A percentile compares a stretch with the other conserved stretches of the same genome.
Evolutionary conservation across 2,888 invertebrate genomes (phyloP).

Genomic region (Amblyteles armatorius): DNA sequence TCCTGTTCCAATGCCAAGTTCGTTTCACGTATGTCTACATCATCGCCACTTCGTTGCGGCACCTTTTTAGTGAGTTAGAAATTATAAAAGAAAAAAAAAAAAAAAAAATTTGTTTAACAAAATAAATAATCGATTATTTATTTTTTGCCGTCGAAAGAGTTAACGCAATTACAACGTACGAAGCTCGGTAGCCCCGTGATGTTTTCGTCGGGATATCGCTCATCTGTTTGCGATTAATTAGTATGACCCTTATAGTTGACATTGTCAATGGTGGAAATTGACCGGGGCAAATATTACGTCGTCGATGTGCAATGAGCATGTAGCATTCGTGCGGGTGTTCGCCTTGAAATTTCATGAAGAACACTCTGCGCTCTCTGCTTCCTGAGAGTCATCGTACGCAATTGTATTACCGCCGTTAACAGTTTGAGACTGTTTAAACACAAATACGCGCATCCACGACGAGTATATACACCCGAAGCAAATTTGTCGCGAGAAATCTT

Average conservation of each 20-base stretch:
- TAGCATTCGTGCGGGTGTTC: background rate
- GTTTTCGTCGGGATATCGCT: conserved; percentile 20
- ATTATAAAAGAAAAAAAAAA: background rate
- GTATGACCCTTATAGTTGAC: conserved; percentile 15
- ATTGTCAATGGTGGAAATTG: conserved; percentile 47
- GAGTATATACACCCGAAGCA: background rate
- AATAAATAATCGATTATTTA: too few species aligned
- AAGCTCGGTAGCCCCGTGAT: background rate
- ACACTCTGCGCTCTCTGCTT: conserved; percentile 16
- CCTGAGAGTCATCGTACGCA: conserved; percentile 8
- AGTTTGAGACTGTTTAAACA: conserved; percentile 50
- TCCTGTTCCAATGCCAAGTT: conserved; percentile 50
- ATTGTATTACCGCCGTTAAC: conserved; percentile 28
- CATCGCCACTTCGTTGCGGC: background rate
- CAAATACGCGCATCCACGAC: conserved; percentile 32
- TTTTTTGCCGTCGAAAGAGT: background rate
- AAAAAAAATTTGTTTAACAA: too few species aligned
- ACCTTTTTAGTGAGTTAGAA: background rate
- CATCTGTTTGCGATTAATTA: conserved; percentile 27
- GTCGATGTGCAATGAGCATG: background rate
- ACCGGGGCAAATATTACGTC: conserved; percentile 2
- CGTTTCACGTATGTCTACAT: conserved; percentile 9
- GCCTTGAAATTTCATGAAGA: conserved; percentile 45
- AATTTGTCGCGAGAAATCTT: conserved; percentile 35
- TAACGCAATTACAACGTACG: background rate